phyloP scores from a whole-genome alignment of 1,140 invertebrate species.

The Diploscapter pachys region DNA sequence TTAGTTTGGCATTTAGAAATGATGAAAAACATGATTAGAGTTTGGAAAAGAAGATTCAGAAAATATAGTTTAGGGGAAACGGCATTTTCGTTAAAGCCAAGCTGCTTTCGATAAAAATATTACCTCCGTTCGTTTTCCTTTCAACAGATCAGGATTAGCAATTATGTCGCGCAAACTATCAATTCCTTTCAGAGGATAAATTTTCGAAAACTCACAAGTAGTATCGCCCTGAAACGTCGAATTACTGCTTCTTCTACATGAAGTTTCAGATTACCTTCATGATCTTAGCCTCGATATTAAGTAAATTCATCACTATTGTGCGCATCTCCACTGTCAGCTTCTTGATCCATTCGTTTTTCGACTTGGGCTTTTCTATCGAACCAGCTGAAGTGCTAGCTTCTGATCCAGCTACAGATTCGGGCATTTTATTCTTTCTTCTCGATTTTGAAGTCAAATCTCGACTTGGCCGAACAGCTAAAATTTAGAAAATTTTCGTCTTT shows the following conservation, averaged over 20 bases:
- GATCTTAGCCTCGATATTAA: constrained; percentile 56
- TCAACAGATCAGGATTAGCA: constrained; percentile 47
- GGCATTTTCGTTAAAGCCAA: no score
- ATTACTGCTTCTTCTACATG: constrained; percentile 21
- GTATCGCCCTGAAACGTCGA: constrained; percentile 53
- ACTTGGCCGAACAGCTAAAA: constrained; percentile 48
- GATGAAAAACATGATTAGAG: background rate
- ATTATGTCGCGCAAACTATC: constrained; percentile 51
- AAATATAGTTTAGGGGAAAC: constrained; percentile 7
- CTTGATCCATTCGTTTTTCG: constrained; percentile 37
- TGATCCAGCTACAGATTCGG: background rate
- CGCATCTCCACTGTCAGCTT: constrained; percentile 53
- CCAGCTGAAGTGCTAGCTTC: constrained; percentile 16
- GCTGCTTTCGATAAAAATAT: background rate
- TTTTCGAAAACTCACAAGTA: constrained; percentile 43
- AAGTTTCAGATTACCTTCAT: background rate
- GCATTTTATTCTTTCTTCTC: constrained; percentile 3
- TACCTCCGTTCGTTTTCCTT: constrained; percentile 52
- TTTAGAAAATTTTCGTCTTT: constrained; percentile 21
- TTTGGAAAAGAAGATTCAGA: constrained; percentile 1
- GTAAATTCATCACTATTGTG: constrained; percentile 54
- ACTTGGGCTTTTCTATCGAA: constrained; percentile 29
- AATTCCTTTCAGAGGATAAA: constrained; percentile 51
- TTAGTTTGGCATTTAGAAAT: constrained; percentile 17
- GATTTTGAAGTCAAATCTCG: constrained; percentile 49